A percentile compares a stretch with the other conserved stretches of the same genome.
These are phyloP conservation scores for Philypnodon macrostomus DNA, from an alignment of 2,797 vertebrate species.

Conservation along the genomic window DNA sequence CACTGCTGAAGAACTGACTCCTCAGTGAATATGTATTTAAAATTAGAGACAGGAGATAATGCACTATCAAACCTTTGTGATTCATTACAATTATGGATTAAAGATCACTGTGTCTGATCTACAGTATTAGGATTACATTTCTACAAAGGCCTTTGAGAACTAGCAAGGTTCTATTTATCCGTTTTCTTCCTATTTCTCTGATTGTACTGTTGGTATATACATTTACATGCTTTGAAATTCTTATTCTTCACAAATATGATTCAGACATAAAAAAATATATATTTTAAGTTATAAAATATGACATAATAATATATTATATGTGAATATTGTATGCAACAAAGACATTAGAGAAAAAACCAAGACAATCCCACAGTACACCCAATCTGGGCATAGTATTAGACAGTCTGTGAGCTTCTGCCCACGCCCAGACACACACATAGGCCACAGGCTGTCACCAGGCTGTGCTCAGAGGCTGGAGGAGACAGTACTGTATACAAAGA, in stretches of 20 bases:
- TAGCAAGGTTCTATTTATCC: too few species aligned
- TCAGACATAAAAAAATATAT: too few species aligned
- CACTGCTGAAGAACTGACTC: constrained; percentile 23
- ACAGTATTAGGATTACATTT: not conserved
- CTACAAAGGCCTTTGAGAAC: not conserved
- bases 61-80: constrained; percentile 7
- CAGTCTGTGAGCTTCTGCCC: constrained; percentile 9
- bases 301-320: too few species aligned
- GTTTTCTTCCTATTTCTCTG: too few species aligned
- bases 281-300: too few species aligned
- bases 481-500: not conserved
- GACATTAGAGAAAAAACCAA: too few species aligned
- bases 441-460: constrained; percentile 5
- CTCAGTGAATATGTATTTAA: constrained; percentile 29
- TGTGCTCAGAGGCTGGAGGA: constrained; percentile 8
- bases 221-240: too few species aligned
- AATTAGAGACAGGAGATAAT: constrained; percentile 45
- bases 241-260: too few species aligned
- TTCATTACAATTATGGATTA: not conserved
- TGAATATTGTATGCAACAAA: too few species aligned
- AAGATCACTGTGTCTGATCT: not conserved
- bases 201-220: too few species aligned
- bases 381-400: not conserved
- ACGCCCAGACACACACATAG: not conserved
- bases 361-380: not conserved